These are phyloP conservation scores for Mormyrus hasselquistii DNA, from an alignment of 2,797 vertebrate species.

Conservation along the genomic window DNA sequence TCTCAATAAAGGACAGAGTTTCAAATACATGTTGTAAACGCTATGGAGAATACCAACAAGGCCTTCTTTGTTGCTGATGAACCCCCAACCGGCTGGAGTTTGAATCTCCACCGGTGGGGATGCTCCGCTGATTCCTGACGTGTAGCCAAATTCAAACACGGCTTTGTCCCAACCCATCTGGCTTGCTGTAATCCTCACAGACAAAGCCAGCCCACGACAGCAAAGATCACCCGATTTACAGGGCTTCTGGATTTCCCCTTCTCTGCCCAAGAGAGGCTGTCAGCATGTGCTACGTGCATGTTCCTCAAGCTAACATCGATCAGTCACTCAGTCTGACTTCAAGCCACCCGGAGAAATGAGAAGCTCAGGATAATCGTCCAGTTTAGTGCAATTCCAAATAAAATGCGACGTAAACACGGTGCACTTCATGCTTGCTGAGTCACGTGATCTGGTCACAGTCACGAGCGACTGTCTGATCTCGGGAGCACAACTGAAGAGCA, in stretches of 20 bases:
- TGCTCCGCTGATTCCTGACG: neutral
- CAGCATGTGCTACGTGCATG: neutral
- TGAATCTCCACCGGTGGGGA: neutral
- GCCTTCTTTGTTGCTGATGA: neutral
- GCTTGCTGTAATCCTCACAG: neutral
- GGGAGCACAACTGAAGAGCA: neutral
- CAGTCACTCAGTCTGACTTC: neutral
- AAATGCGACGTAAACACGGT: neutral
- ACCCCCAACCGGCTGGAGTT: neutral
- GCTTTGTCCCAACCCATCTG: neutral
- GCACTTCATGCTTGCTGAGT: neutral
- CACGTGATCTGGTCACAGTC: neutral
- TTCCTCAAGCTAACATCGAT: neutral
- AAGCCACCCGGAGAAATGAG: neutral
- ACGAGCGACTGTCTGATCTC: neutral
- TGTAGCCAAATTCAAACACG: neutral
- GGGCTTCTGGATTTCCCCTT: neutral
- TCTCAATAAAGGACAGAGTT: neutral
- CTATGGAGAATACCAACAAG: conserved; percentile 5
- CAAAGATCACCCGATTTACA: neutral
- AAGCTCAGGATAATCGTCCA: neutral
- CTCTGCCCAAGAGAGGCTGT: neutral
- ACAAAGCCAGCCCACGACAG: neutral
- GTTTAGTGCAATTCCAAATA: neutral
- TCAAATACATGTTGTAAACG: neutral